Evolutionary conservation across 2,113 vertebrate species (phyloP), one percentile per base, ranked within the genome.

Genomic region (Podilymbus podiceps): DNA sequence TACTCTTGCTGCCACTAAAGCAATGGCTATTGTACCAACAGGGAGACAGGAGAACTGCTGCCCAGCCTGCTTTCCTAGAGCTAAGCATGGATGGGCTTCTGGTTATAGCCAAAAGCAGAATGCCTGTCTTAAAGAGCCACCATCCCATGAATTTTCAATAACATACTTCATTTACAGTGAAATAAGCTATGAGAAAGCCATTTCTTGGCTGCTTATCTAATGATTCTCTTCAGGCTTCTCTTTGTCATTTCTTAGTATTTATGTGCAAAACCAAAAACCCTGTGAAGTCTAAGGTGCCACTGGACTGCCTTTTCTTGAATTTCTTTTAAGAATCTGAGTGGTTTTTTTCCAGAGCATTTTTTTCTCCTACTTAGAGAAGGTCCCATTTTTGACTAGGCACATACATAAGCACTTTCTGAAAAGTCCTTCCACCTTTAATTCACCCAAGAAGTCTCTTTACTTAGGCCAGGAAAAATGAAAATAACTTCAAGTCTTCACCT

Each of bases 201-300:
- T 56, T 67, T 95, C 68, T 85, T 96, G 78, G 72, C 69, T 7
- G 3, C 86, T 88, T 76, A 66, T 63, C 31, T 88, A 60, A 76
- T 89, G 33, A 56, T 92, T 93, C 73, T 96, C 60, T 40, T 69
- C 38, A 38, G 79, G 59, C 64, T 85, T 88, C 60, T 92, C 78
- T 72, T 96, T 60, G 33, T 66, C 11, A 6, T 69, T 89, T 68
- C 85, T 93, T 89, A 81, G 75, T 74, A 89, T 76, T 63, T 90
- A 79, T 71, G 72, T 91, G 56, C 74, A 93, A 96, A 97, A 94
- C 56, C 77, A 55, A 92, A 97, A 90, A 94, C 56, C n/a, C 46
- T 66, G 76, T 71, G 56, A 86, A 95, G 42, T 67, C 22, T 67
- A 67, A 75, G 9, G 10, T 86, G 69, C 52, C 40, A 42, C 20